Evolutionary conservation across 2,113 vertebrate species (phyloP), one percentile per base, ranked within the genome.

Genomic region (Ellobius talpinus): DNA sequence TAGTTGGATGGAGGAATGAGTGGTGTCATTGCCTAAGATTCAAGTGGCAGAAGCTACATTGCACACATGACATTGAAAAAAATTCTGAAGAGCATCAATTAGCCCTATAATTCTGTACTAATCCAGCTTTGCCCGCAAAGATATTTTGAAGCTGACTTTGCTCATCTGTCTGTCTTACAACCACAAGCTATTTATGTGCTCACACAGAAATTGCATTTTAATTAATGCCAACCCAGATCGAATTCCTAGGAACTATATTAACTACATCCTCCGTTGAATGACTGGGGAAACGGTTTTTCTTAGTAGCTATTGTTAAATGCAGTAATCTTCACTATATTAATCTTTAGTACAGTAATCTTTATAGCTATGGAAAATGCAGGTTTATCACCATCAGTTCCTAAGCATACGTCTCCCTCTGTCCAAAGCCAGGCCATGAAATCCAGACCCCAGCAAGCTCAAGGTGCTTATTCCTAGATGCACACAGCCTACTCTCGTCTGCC

Each of bases 241-340:
- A 39, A 77, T 85, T 74, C 90, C 65, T 92, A 55, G 92, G 72
- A 8, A 78, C 50, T 33, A 11, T 47, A 72, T 88, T 86, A 90
- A 45, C 13, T 39, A 89, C 84, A 87, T 50, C 12, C 16, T 81
- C 55, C 42, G 89, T n/a, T 89, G 42, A 50, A 7, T 68, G 26
- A 86, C 33, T 88, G 10, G 7, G 7, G 61, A 97, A 90, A 88
- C 45, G 23, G 9, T 77, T 82, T 89, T 90, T 94, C 66, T 93
- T 79, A 70, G 50, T 78, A 82, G 55, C 39, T 63, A 63, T 42
- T 84, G 61, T 81, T 17, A 10, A 61, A 84, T 84, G 36, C 11
- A 16, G 36, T 39, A 66, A 97, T n/a, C 61, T 61, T 82, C 66
- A 90, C 68, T n/a, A 5, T 70, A 19, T n/a, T 66, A 66, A 66